phyloP scores from a whole-genome alignment of 2,888 invertebrate genomes.

The Spodoptera picta region DNA sequence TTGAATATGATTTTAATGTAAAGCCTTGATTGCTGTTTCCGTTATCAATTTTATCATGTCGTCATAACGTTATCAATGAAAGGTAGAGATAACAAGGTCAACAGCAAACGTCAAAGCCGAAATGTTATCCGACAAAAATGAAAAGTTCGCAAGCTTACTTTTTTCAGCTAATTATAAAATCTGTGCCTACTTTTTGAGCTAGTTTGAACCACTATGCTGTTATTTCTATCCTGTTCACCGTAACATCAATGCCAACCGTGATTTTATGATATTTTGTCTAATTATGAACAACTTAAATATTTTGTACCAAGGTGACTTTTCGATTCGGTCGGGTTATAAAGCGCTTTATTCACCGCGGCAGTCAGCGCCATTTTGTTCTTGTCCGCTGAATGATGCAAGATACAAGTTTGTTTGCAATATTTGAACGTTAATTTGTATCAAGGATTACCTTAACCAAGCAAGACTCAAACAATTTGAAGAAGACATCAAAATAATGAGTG shows the following conservation, averaged over 20 bases:
- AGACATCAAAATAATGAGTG: conserved; percentile 52
- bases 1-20: conserved; percentile 37
- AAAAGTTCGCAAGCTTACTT: conserved; percentile 12
- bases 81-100: conserved; percentile 50
- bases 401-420: conserved; percentile 62
- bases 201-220: neutral
- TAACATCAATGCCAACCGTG: neutral
- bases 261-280: neutral
- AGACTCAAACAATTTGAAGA: conserved; percentile 33
- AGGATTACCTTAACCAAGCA: conserved; percentile 9
- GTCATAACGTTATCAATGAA: conserved; percentile 53
- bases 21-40: conserved; percentile 24
- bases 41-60: conserved; percentile 31
- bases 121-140: conserved; percentile 54
- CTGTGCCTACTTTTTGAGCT: neutral
- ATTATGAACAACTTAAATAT: neutral
- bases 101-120: conserved; percentile 63
- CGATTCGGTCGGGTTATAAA: conserved; percentile 76
- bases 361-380: conserved; percentile 86
- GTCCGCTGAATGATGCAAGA: conserved; percentile 84
- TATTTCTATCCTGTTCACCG: neutral
- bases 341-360: conserved; percentile 79
- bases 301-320: conserved; percentile 35
- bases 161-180: neutral
- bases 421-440: conserved; percentile 17